phyloP scores from a whole-genome alignment of 64 coral and sea anemone species.

The Trachythela sp. region DNA sequence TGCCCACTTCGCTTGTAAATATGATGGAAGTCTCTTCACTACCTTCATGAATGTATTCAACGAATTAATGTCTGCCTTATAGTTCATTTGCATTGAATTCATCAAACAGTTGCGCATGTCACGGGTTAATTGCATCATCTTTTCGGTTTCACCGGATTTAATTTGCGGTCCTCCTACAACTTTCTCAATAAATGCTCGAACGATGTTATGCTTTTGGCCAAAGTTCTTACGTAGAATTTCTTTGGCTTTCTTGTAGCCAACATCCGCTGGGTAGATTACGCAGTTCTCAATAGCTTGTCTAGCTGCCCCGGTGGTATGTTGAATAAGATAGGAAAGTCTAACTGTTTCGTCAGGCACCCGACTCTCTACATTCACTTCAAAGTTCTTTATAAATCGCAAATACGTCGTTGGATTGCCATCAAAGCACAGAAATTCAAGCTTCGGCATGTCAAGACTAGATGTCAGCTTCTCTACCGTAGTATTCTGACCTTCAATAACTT shows the following conservation, averaged over 20 bases:
- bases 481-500: neutral
- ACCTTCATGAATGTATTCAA: constrained; percentile 26
- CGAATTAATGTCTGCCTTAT: neutral
- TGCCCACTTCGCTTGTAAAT: constrained; percentile 59
- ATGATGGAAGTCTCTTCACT: constrained; percentile 37
- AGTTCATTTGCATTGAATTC: neutral
- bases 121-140: constrained; percentile 30
- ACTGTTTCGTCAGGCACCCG: constrained; percentile 1
- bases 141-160: constrained; percentile 35
- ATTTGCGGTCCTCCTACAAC: constrained; percentile 48
- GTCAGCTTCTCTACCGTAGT: constrained; percentile 2
- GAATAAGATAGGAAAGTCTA: constrained; percentile 51
- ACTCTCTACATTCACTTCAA: constrained; percentile 45
- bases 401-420: constrained; percentile 50
- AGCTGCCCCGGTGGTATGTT: constrained; percentile 28
- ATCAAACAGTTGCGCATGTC: constrained; percentile 25
- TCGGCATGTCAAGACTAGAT: constrained; percentile 36
- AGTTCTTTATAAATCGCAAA: constrained; percentile 46
- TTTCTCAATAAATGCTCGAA: constrained; percentile 42
- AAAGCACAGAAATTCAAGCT: constrained; percentile 48
- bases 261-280: constrained; percentile 36
- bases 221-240: constrained; percentile 41
- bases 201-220: constrained; percentile 42
- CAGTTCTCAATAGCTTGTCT: constrained; percentile 61
- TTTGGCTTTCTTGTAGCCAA: constrained; percentile 31